phyloP scores from a whole-genome alignment of 92 coral and sea anemone genomes.

The Parazoanthus atlanticus region DNA sequence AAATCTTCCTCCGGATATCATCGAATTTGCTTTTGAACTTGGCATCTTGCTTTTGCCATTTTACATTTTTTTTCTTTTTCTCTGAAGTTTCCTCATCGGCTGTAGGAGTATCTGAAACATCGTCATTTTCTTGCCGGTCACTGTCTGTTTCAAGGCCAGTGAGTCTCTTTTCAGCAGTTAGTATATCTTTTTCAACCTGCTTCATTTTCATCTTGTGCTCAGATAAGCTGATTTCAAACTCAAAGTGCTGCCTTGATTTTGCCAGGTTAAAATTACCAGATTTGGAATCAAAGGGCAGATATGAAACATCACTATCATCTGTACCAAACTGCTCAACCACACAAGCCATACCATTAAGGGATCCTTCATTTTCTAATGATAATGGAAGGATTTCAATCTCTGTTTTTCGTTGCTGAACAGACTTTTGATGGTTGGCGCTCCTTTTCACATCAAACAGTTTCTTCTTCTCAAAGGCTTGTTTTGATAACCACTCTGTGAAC shows the following conservation, averaged over 20 bases:
- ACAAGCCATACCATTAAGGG: not conserved
- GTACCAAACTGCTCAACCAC: not conserved
- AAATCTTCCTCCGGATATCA: not conserved
- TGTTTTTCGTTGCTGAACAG: not conserved
- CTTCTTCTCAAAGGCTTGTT: not conserved
- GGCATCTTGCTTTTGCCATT: not conserved
- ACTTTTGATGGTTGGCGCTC: not conserved
- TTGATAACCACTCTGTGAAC: not conserved
- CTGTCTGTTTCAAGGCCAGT: not conserved
- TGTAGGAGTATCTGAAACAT: not conserved
- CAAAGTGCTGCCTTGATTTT: conserved; percentile 40
- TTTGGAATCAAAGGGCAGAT: not conserved
- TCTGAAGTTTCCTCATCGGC: not conserved
- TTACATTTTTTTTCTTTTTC: not conserved
- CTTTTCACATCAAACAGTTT: not conserved
- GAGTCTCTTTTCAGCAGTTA: not conserved
- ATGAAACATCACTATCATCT: not conserved
- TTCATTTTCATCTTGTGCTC: conserved; percentile 37
- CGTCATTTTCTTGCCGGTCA: not conserved
- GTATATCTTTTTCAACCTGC: not conserved
- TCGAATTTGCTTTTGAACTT: not conserved
- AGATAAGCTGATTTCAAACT: conserved; percentile 18
- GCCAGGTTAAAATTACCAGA: not conserved
- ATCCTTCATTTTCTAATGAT: not conserved
- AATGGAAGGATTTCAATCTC: not conserved